These are phyloP conservation scores for Acestrorhynchus altus DNA, from an alignment of 2,797 vertebrate genomes.

Conservation along the genomic window DNA sequence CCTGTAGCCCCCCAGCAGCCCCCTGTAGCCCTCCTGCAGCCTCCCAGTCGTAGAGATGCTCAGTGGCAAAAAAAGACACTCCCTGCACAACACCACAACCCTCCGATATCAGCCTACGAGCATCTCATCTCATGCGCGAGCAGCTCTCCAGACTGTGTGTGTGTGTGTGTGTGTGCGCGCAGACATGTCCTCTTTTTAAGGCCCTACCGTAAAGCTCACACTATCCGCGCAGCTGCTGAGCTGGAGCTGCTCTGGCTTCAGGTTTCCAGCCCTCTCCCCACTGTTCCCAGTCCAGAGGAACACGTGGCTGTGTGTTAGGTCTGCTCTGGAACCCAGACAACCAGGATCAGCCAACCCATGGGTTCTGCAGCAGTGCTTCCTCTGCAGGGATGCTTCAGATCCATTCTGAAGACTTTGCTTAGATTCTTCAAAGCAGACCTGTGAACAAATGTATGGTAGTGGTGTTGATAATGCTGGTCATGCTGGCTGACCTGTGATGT, in stretches of 20 bases:
- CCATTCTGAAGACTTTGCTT: too few species aligned
- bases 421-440: too few species aligned
- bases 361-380: too few species aligned
- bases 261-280: too few species aligned
- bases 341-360: too few species aligned
- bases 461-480: too few species aligned
- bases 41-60: not conserved
- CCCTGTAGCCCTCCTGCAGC: not conserved
- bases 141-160: conserved; percentile 35
- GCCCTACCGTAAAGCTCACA: conserved; percentile 56
- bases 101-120: conserved; percentile 23
- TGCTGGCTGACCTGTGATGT: too few species aligned
- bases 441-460: too few species aligned
- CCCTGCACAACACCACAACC: not conserved
- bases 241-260: not conserved
- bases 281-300: too few species aligned
- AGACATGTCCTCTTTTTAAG: conserved; percentile 53
- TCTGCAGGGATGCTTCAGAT: too few species aligned
- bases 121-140: conserved; percentile 34
- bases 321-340: too few species aligned
- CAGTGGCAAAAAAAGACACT: conserved; percentile 5
- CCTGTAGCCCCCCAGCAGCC: conserved; percentile 3
- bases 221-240: conserved; percentile 16
- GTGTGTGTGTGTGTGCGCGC: not conserved
- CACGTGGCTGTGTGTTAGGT: too few species aligned